phyloP scores from a whole-genome alignment of 1,140 invertebrate species.

The Drosophila littoralis region DNA sequence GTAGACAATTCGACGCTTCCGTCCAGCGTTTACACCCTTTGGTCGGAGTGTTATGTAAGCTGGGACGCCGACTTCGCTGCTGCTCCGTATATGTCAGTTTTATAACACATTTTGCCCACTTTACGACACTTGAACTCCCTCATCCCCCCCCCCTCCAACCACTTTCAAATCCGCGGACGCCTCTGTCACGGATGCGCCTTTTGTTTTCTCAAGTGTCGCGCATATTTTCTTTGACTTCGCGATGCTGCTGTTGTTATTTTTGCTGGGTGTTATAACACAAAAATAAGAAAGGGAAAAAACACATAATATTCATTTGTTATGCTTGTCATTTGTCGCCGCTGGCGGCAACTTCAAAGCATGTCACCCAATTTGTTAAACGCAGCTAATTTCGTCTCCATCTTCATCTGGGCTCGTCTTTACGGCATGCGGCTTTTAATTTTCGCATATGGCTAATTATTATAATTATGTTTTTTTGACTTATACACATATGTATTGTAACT shows the following conservation, averaged over 20 bases:
- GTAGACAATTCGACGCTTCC: constrained; percentile 84
- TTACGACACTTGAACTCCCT: constrained; percentile 61
- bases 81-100: constrained; percentile 74
- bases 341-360: constrained; percentile 77
- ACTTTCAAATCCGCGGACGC: constrained; percentile 3
- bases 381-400: constrained; percentile 64
- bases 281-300: constrained; percentile 40
- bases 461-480: constrained; percentile 4
- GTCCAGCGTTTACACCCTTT: constrained; percentile 67
- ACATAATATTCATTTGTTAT: constrained; percentile 81
- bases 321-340: constrained; percentile 79
- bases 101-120: constrained; percentile 72
- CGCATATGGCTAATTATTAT: constrained; percentile 71
- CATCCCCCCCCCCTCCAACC: constrained; percentile 16
- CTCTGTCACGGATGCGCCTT: constrained; percentile 36
- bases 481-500: constrained; percentile 1
- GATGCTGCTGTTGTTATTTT: constrained; percentile 43
- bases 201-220: constrained; percentile 77
- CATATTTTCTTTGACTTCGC: constrained; percentile 38
- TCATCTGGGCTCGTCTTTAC: constrained; percentile 26
- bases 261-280: constrained; percentile 51
- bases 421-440: constrained; percentile 57
- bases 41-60: constrained; percentile 53
- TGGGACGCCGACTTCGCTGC: constrained; percentile 7
- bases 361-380: constrained; percentile 83